Evolutionary conservation across 2,113 vertebrate species (phyloP).

Genomic region (Thalassarche chlororhynchos): DNA sequence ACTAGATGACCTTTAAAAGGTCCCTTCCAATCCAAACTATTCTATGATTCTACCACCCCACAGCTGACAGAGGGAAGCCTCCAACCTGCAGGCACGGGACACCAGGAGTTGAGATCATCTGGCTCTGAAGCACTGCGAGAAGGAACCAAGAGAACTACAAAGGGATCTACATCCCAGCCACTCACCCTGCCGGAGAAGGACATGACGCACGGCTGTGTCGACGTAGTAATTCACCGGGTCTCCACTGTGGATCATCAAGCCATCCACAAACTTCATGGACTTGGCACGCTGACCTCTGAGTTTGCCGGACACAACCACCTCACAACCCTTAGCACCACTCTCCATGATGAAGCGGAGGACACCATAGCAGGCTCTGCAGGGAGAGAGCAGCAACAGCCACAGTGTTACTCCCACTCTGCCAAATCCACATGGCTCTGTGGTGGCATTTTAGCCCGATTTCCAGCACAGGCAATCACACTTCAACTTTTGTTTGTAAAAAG

Average conservation of each 20-base stretch:
- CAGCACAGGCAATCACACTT: background rate
- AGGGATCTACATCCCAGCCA: background rate
- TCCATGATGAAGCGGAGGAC: conserved; percentile 99
- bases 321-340: conserved; percentile 95
- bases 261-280: conserved; percentile 99
- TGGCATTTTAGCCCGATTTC: background rate
- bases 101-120: background rate
- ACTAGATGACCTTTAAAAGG: no score
- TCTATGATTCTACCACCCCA: background rate
- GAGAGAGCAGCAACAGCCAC: background rate
- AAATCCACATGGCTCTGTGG: fast-evolving
- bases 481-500: background rate
- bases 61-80: no score
- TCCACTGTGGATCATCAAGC: conserved; percentile 99
- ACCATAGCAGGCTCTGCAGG: conserved; percentile 91
- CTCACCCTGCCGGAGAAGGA: conserved; percentile 96
- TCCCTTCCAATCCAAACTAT: no score
- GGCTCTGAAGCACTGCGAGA: background rate
- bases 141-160: background rate
- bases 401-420: background rate
- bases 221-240: conserved; percentile 99
- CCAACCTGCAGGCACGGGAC: fast-evolving
- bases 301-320: conserved; percentile 96
- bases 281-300: conserved; percentile 96
- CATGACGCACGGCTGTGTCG: conserved; percentile 95